These are phyloP conservation scores for Phylloscopus collybita DNA, from an alignment of 2,797 vertebrate species.

Conservation along the genomic window DNA sequence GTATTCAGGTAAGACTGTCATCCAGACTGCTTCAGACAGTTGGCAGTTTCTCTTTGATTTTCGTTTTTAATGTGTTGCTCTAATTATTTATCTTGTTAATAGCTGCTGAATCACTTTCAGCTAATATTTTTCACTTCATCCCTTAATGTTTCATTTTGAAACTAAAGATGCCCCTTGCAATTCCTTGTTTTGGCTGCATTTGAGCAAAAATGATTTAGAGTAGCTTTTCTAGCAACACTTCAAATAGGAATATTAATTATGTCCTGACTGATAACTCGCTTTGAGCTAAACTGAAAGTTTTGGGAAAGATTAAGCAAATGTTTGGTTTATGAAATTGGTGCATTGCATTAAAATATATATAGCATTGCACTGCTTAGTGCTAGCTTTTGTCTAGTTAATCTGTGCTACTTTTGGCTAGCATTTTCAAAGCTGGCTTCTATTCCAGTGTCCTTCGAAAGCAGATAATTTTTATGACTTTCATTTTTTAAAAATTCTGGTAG, in stretches of 20 bases:
- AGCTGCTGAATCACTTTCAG: neutral
- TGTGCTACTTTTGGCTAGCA: neutral
- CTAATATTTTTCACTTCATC: neutral
- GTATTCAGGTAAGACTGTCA: slow-evolving; percentile 1
- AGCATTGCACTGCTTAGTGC: neutral
- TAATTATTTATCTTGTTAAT: neutral
- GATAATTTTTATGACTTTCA: neutral
- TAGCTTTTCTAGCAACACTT: neutral
- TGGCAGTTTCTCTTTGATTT: neutral
- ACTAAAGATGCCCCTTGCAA: neutral
- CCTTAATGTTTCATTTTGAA: neutral
- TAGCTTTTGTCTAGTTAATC: neutral
- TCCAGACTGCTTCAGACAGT: neutral
- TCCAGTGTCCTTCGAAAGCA: neutral
- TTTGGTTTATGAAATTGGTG: neutral
- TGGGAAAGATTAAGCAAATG: neutral
- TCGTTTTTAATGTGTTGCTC: neutral
- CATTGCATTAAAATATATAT: neutral
- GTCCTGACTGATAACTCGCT: neutral
- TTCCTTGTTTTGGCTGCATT: neutral
- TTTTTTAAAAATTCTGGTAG: neutral
- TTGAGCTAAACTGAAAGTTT: neutral
- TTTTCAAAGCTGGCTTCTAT: slow-evolving; percentile 21
- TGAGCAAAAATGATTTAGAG: neutral
- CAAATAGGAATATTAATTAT: neutral